Evolutionary conservation across 2,113 vertebrate species (phyloP).

Genomic region (Poeciliopsis turrubarensis): DNA sequence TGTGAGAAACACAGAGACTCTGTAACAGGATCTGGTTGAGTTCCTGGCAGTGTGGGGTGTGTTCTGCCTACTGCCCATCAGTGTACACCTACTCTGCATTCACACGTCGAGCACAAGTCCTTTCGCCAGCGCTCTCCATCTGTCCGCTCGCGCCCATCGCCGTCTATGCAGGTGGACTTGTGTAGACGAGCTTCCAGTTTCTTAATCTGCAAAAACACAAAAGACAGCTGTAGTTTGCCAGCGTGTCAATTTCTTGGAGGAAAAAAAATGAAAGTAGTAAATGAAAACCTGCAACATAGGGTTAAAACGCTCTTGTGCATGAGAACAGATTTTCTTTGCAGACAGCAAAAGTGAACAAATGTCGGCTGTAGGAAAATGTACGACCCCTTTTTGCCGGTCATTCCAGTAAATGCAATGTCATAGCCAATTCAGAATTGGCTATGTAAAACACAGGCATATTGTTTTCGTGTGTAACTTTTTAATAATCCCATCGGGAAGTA

Average conservation of each 20-base stretch:
- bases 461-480: background rate
- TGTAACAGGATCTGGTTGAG: background rate
- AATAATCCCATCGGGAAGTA: background rate
- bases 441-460: background rate
- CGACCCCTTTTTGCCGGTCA: background rate
- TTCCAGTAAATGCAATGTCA: background rate
- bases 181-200: slow-evolving; percentile 92
- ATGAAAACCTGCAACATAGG: too few species aligned
- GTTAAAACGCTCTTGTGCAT: background rate
- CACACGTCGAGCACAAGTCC: slow-evolving; percentile 88
- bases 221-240: background rate
- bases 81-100: slow-evolving; percentile 87
- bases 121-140: slow-evolving; percentile 87
- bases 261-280: background rate
- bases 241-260: background rate
- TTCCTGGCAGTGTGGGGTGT: background rate
- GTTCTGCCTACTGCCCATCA: background rate
- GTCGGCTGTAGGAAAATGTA: background rate
- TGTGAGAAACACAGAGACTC: background rate
- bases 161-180: slow-evolving; percentile 88
- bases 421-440: background rate
- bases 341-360: background rate
- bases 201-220: slow-evolving; percentile 85
- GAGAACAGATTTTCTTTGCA: background rate
- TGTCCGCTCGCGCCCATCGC: slow-evolving; percentile 79